Evolutionary conservation across 2,888 invertebrate genomes (phyloP), one percentile per base, ranked within the genome.

Genomic region (Oxytorus armatus): DNA sequence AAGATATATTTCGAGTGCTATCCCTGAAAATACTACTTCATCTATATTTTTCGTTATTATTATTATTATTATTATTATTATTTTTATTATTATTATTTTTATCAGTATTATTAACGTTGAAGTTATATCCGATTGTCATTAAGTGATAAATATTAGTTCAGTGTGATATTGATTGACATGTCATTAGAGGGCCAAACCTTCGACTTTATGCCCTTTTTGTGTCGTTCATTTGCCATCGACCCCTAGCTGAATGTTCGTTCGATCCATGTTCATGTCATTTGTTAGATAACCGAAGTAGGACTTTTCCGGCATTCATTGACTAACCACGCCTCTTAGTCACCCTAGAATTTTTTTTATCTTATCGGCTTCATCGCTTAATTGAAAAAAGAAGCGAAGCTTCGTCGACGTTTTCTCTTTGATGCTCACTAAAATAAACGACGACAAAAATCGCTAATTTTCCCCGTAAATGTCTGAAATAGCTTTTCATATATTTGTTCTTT

Each of bases 161-260:
- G n/a, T 23, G 29, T 7, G 55, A 55, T 55, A 55, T 55, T 53
- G 69, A 55, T 57, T 53, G 69, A 57, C 29, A 18, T n/a, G 55
- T 69, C 57, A 55, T 69, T 44, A 55, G n/a, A 69, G 16, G 55
- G 69, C 36, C 68, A 23, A 53, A 51, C n/a, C 25, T 18, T 39
- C 14, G 10, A 14, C 21, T 69, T 44, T 18, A 16, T 14, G 14
- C 39, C 11, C 18, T 25, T 8, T n/a, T 10, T 23, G 10, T 18
- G n/a, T 23, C 53, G 39, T 23, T 29, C 23, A 51, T 68, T 66
- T 53, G 14, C n/a, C 53, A 23, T 16, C 5, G 7, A 21, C 11
- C 10, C 23, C 16, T 51, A 3, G 23, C 23, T 18, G 11, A 4
- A 10, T 4, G 5, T 51, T 18, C 18, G n/a, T 36, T 36, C 51